phyloP scores from a whole-genome alignment of 2,113 vertebrate species.

The Prunella himalayana region DNA sequence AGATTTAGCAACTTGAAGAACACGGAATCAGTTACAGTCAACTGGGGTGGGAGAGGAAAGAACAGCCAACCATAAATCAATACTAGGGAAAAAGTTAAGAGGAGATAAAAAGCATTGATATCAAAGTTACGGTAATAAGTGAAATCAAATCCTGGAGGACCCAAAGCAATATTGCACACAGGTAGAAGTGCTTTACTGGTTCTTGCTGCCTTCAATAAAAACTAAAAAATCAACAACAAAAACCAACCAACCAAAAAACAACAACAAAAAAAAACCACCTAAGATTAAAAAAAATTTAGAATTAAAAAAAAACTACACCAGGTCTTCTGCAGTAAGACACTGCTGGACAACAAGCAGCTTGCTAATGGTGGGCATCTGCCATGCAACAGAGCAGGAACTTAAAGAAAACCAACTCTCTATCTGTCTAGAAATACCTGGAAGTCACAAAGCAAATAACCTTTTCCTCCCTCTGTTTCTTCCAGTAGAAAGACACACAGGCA shows the following conservation, averaged over 20 bases:
- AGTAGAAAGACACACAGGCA: not conserved
- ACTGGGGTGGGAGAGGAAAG: accelerated
- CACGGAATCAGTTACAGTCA: not conserved
- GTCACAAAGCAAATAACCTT: not conserved
- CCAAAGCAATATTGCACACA: not conserved
- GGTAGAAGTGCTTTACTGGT: not conserved
- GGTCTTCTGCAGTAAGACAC: not conserved
- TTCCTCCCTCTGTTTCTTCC: not conserved
- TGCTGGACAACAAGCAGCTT: too few relatives aligned
- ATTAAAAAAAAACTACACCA: not conserved
- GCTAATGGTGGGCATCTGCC: too few relatives aligned
- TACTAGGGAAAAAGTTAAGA: not conserved
- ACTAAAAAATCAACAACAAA: not conserved
- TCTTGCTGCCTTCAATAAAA: not conserved
- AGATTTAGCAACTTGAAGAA: not conserved
- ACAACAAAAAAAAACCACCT: not conserved
- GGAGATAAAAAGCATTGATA: not conserved
- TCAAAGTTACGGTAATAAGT: not conserved
- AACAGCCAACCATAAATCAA: not conserved
- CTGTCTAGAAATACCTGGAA: not conserved
- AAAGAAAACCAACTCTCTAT: not conserved
- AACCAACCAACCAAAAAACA: too few relatives aligned
- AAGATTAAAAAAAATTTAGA: accelerated
- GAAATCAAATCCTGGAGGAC: not conserved
- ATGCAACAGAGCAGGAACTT: accelerated